Evolutionary conservation across 2,888 invertebrate genomes (phyloP), one percentile per base, ranked within the genome.

Genomic region (Caenorhabditis sp.): DNA sequence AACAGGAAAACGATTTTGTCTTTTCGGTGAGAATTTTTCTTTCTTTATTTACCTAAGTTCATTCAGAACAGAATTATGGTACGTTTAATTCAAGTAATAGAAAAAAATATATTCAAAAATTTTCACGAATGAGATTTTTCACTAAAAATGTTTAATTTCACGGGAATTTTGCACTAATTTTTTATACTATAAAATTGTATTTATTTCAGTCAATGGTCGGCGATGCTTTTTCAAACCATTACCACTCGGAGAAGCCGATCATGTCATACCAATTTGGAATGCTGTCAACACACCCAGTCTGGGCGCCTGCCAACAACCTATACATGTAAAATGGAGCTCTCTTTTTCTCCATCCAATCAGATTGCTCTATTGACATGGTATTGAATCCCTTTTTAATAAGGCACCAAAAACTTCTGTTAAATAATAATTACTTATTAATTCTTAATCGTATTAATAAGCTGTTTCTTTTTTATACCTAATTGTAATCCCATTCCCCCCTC

Each of bases 201-300:
- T n/a, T n/a, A n/a, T 43, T 23, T 10, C 57, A 36, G 21, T n/a
- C 19, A 8, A n/a, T 51, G 51, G 21, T 23, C 51, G 23, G 27
- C 54, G 54, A 27, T 24, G 37, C 57, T 4, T 53, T 26, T 53
- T 12, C 55, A n/a, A 58, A 66, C 50, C 55, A 62, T 24, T 43
- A 43, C 14, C 43, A 43, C 3, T 43, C 43, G 43, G 43, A 43
- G 12, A 43, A 43, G 14, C 43, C 43, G 14, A 43, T 43, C 12
- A 43, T 43, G 43, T 43, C 43, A 14, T 43, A 17, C 43, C 62
- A 62, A 14, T 19, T 67, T 23, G 72, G 67, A 51, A 72, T 72
- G 72, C 68, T 72, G 1, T 67, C 67, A 50, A 53, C 72, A 23
- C 67, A 72, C 49, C 72, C 72, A 26, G 63, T 72, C 10, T 72